A percentile compares a stretch with the other conserved stretches of the same genome.
These are phyloP conservation scores for Nymphalis c-album DNA, from an alignment of 2,888 invertebrate genomes.

Conservation along the genomic window DNA sequence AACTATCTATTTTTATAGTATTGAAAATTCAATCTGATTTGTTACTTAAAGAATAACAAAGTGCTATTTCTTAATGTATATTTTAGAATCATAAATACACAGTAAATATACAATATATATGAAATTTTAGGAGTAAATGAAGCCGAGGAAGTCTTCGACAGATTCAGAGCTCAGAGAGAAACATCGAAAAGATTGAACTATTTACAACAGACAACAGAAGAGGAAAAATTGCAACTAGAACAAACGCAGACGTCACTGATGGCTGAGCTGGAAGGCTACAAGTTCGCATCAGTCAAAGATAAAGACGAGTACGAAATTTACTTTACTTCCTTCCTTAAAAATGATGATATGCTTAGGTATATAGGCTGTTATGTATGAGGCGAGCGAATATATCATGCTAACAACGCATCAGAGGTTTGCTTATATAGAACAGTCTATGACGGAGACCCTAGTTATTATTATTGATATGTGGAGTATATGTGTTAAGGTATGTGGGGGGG, in stretches of 20 bases:
- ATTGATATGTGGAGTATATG: no score
- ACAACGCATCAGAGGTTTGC: no score
- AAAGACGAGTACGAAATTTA: conserved; percentile 84
- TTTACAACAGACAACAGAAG: conserved; percentile 86
- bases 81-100: neutral
- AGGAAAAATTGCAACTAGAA: conserved; percentile 87
- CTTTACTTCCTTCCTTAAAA: neutral
- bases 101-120: neutral
- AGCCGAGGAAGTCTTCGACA: conserved; percentile 87
- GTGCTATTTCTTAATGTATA: no score
- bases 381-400: no score
- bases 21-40: no score
- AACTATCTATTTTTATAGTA: no score
- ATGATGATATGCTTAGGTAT: no score
- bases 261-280: conserved; percentile 87
- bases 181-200: conserved; percentile 86
- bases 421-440: no score
- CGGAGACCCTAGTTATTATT: no score
- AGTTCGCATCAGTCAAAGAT: conserved; percentile 90
- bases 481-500: no score
- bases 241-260: conserved; percentile 83
- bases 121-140: conserved; percentile 84
- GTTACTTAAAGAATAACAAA: no score
- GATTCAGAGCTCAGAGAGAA: conserved; percentile 87
- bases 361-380: no score